Base-by-base conservation (phyloP, 2,113 vertebrate genomes). In the Notiomystis cincta region DNA sequence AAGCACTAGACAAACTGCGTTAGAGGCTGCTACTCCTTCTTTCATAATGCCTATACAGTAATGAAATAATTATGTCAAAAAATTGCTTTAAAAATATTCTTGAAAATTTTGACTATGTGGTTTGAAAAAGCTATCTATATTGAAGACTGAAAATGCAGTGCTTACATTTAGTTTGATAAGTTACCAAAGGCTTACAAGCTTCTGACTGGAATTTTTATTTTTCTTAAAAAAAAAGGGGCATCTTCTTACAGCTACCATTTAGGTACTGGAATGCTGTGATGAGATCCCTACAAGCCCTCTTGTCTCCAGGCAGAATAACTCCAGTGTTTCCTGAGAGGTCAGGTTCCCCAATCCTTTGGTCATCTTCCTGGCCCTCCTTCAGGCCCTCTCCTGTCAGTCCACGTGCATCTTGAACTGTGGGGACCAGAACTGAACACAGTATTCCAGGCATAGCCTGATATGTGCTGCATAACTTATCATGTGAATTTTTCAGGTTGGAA, bases 331-430 rank as follows among this genome's bases (percentile, higher is more conserved):
- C 37, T 53, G 40, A 92, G 22, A 66, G 47, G 7, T 30, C 31
- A 88, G 45, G 40, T 61, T 70, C 37, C 85, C 37, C n/a, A 88
- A 31, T 6, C 47, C 37, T 85, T 65, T 16, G 8, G 54, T 27
- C 16, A 40, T 6, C 51, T 53, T 79, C 1, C 2, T 42, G 44
- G 54, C 27, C 35, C 13, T 78, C 45, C 42, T 71, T 70, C 54
- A 75, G 51, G 51, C 2, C 2, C 7, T 31, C 21, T 61, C 18
- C 24, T 65, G 23, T 30, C 42, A 70, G 21, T 45, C 11, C 5
- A 1, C 0, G 0, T 78, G 31, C 1, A 6, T 44, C n/a, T 48
- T 61, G 42, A 70, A 48, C 9, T 58, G 15, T 13, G 25, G 25
- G 47, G 53, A n/a, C 31, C 23, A 75, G 65, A 82, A 50, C 3